Conservation (phyloP, 2,113 vertebrate species). For the Variabilichromis moorii region DNA sequence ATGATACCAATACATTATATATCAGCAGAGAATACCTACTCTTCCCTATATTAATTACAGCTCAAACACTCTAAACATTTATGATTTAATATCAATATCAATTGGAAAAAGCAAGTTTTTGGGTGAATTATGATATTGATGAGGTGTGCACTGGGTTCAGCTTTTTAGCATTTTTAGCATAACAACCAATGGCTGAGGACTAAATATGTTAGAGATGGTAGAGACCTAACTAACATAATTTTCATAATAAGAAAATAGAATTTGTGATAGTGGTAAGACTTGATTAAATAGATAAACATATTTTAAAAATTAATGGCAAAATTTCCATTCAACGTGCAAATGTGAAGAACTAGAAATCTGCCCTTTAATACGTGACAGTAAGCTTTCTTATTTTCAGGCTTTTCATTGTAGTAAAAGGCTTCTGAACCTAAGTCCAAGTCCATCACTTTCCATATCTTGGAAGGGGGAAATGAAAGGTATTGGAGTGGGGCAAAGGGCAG, state of each 20-base stretch:
- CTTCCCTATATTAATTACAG: neutral
- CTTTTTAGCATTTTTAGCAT: neutral
- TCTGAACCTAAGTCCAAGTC: conserved; percentile 21
- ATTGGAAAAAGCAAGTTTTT: neutral
- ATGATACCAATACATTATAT: neutral
- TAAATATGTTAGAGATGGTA: neutral
- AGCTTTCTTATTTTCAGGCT: conserved; percentile 24
- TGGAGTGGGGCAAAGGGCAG: conserved; percentile 34
- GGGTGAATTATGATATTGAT: neutral
- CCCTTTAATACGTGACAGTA: conserved; percentile 5
- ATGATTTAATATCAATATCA: neutral
- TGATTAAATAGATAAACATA: neutral
- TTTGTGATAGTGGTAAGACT: neutral
- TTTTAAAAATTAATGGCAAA: neutral
- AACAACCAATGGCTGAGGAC: neutral
- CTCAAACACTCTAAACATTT: neutral
- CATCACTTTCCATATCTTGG: conserved; percentile 43
- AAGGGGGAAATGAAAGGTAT: conserved; percentile 41
- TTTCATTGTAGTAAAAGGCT: conserved; percentile 18
- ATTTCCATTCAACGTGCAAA: conserved; percentile 4
- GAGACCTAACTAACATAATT: conserved; percentile 4
- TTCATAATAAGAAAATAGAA: neutral
- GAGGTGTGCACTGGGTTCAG: neutral
- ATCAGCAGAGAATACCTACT: neutral
- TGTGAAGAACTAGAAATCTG: neutral